Base-by-base conservation (phyloP, 2,113 vertebrate genomes). In the Tor tambroides region DNA sequence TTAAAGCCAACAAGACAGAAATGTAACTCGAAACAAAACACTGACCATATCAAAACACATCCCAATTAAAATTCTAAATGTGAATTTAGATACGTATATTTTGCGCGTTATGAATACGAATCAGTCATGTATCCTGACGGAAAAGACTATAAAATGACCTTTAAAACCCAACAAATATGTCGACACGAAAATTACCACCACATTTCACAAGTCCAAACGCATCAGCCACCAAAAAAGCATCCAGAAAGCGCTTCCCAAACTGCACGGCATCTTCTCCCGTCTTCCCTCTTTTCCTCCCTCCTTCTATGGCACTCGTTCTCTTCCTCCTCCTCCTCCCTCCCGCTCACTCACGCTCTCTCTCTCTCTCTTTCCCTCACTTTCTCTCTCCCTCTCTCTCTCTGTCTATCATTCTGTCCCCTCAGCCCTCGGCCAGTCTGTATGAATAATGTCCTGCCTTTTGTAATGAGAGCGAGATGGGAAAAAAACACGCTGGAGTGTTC, bases 371-470 rank as follows among this genome's bases (percentile, higher is more conserved):
- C 80, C 63, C 80, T 83, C 75, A n/a, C 85, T 51, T 89, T 56
- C 88, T 32, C 90, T 32, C 90, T 56, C 86, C 56, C 91, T 84
- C 80, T 38, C 85, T 79, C 81, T 46, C 69, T 54, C 84, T 46
- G 75, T 61, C 89, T 56, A 84, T 35, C 88, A 87, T 90, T 89
- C 91, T 90, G 89, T 87, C 90, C 91, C 93, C 89, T 93, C 94
- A 92, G 93, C 92, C 94, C 95, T 94, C 94, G 93, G 94, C 95
- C 96, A 96, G 95, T 94, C 95, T 96, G 94, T 94, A 96, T 96
- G 96, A 96, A 97, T 96, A 97, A 97, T 96, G 95, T 95, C 96
- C 95, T 95, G 96, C 95, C 96, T 96, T 96, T 95, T 95, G 93
- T 94, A 94, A 94, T 95, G 96, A 95, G 95, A 94, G 94, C 94